Conservation (phyloP, 2,797 vertebrate genomes). For the Pangasius sanitwongsei region DNA sequence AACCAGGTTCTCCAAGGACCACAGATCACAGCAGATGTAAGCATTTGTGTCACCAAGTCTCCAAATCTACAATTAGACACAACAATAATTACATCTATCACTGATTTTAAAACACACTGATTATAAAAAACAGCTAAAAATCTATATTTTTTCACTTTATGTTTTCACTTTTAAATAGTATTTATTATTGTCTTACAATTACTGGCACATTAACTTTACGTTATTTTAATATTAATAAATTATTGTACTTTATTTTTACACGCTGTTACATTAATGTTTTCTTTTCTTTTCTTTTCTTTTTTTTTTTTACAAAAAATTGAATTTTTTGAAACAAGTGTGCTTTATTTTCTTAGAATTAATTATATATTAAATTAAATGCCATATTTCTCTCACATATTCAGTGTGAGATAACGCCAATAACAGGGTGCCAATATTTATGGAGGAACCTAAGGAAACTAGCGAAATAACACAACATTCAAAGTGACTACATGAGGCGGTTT, state of each 20-base stretch:
- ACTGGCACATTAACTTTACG: neutral
- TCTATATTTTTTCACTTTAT: neutral
- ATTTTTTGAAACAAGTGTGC: neutral
- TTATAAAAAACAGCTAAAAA: too few relatives aligned
- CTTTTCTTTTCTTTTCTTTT: neutral
- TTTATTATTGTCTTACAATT: neutral
- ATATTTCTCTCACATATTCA: neutral
- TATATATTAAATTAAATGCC: neutral
- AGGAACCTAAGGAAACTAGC: neutral
- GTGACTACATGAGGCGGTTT: neutral
- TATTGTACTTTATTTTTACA: neutral
- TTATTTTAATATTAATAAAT: neutral
- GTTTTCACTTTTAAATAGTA: neutral
- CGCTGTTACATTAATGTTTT: neutral
- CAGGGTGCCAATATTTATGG: neutral
- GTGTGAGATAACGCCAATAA: neutral
- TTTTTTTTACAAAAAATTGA: neutral
- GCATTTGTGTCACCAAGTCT: too few relatives aligned
- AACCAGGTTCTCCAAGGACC: too few relatives aligned
- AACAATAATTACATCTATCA: too few relatives aligned
- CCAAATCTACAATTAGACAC: too few relatives aligned
- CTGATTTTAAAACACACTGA: too few relatives aligned
- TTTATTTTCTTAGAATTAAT: neutral
- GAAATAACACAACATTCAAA: neutral
- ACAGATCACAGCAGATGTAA: too few relatives aligned